Percentiles rank a stretch among this genome's conserved stretches.
phyloP scores from a whole-genome alignment of 2,888 invertebrate genomes.

The Euplagia quadripunctaria region DNA sequence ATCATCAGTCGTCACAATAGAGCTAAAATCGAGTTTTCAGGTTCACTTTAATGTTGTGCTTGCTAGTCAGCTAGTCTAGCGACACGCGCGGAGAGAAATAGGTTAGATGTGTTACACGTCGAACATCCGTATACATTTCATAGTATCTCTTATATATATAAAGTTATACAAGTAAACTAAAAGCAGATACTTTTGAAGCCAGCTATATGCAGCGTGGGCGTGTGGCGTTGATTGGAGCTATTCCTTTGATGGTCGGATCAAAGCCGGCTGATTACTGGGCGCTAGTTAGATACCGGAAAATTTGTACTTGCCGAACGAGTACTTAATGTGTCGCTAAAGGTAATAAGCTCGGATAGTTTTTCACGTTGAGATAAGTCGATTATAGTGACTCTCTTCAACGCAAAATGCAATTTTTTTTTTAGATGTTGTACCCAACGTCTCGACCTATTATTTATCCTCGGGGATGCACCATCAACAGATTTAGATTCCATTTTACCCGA shows the following conservation, averaged over 20 bases:
- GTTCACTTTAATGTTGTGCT: too few relatives aligned
- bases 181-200: constrained; percentile 41
- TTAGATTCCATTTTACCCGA: too few relatives aligned
- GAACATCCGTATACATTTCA: not conserved
- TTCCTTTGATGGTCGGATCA: constrained; percentile 67
- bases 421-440: not conserved
- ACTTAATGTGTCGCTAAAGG: not conserved
- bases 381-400: not conserved
- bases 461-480: too few relatives aligned
- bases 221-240: constrained; percentile 57
- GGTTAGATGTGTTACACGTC: too few relatives aligned
- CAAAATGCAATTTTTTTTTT: not conserved
- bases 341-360: not conserved
- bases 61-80: too few relatives aligned
- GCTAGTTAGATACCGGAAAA: constrained; percentile 43
- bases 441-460: too few relatives aligned
- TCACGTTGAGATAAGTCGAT: not conserved
- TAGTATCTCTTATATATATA: not conserved
- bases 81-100: too few relatives aligned
- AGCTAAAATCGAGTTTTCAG: too few relatives aligned
- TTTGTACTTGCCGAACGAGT: constrained; percentile 25
- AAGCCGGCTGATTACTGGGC: constrained; percentile 63
- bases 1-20: too few relatives aligned
- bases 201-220: constrained; percentile 2
- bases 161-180: constrained; percentile 27